Conservation (phyloP, 2,888 invertebrate genomes). For the Diadegma fenestrale region DNA sequence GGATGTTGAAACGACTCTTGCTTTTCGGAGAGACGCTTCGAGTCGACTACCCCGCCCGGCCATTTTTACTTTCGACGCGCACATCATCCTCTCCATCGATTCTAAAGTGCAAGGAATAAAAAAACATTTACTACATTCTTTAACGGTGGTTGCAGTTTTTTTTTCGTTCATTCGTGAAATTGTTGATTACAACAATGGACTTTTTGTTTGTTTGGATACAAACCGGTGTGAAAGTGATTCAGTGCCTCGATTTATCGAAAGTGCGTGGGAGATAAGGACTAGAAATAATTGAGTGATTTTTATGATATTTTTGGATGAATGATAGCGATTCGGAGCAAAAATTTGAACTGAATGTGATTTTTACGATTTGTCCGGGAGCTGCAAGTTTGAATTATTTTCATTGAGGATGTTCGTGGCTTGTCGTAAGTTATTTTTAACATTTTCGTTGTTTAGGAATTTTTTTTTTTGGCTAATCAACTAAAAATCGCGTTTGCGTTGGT, state of each 20-base stretch:
- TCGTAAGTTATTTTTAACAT: slow-evolving; percentile 51
- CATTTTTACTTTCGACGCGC: slow-evolving; percentile 23
- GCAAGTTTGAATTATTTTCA: slow-evolving; percentile 25
- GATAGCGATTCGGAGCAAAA: not conserved
- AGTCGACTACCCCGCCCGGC: slow-evolving; percentile 36
- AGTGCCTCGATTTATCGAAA: not conserved
- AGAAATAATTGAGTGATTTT: not conserved
- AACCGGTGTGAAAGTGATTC: not conserved
- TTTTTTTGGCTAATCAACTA: not conserved
- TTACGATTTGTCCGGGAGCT: not conserved
- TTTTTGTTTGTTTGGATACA: not conserved
- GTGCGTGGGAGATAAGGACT: not conserved
- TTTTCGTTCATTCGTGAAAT: not conserved
- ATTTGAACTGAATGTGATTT: not conserved
- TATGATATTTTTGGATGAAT: not conserved
- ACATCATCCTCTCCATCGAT: not conserved
- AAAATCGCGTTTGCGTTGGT: not conserved
- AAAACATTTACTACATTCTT: not conserved
- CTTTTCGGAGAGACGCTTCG: slow-evolving; percentile 1
- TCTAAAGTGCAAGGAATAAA: not conserved
- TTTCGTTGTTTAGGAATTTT: not conserved
- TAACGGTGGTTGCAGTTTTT: not conserved
- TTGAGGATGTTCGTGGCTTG: slow-evolving; percentile 57
- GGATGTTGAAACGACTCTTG: not conserved
- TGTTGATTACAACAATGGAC: not conserved